Evolutionary conservation across 2,113 vertebrate genomes (phyloP), one percentile per base, ranked within the genome.

Genomic region (Castor canadensis): DNA sequence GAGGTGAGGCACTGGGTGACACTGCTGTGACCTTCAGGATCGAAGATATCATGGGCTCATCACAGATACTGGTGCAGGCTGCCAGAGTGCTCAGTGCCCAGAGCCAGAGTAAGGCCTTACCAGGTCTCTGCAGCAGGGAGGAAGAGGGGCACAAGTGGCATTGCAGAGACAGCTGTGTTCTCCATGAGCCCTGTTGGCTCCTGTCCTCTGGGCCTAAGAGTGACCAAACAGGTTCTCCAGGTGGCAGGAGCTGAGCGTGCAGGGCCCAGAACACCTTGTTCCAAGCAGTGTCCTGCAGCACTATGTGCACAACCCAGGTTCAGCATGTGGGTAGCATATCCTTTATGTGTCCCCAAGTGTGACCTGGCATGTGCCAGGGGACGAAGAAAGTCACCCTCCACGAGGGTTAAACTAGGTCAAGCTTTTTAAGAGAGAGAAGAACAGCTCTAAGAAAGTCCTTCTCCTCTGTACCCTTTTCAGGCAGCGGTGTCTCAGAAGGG

Each of bases 221-320:
- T 84, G 71, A 73, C 54, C 92, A n/a, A 67, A 96, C 96, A 77
- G 95, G 96, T 96, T 97, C n/a, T 92, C n/a, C 93, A 7, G 49
- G 96, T 58, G 38, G 40, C n/a, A 3, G 38, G 40, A 80, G 62
- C 82, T 15, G 32, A 64, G 45, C 17, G 1, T 67, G 82, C 79
- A n/a, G 66, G 17, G 60, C 64, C 15, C 3, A 84, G 94, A 96
- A 96, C 93, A 40, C 4, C 32, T 30, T 43, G 56, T 91, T 85
- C 93, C 15, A 0, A 58, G 72, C 94, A 3, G 49, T 1, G 62
- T 83, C 86, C 86, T 10, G 24, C 62, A 72, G 17, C 20, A 43
- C 43, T 35, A 12, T 28, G 62, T 10, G 9, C 77, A 26, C 43
- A 8, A 0, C 22, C 71, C 76, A 3, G 35, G 47, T 30, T 91